Evolutionary conservation across 53 echinoderm and acorn worm genomes (phyloP).

Genomic region (Zoroaster sp.): DNA sequence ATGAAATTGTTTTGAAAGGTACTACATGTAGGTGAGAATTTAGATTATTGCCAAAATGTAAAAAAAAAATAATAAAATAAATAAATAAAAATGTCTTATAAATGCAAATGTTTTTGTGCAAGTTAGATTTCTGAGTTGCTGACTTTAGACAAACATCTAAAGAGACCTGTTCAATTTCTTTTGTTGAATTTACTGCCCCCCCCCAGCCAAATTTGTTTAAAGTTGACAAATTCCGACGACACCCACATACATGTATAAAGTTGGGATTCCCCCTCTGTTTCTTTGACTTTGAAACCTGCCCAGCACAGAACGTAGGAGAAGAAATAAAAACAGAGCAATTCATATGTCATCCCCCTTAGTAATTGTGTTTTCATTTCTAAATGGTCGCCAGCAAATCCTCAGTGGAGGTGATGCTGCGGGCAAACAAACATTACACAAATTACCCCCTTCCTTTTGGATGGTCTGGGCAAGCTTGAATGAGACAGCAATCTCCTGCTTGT

Average conservation of each 20-base stretch:
- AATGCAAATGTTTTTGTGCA: neutral
- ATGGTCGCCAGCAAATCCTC: conserved; percentile 42
- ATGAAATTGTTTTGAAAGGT: too few species aligned
- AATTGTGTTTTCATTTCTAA: conserved; percentile 59
- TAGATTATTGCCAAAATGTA: too few species aligned
- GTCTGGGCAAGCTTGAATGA: neutral
- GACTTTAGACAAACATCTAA: neutral
- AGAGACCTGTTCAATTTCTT: neutral
- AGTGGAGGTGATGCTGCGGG: neutral
- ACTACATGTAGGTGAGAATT: too few species aligned
- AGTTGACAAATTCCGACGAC: neutral
- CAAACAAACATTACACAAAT: conserved; percentile 53
- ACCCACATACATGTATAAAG: neutral
- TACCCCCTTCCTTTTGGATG: conserved; percentile 16
- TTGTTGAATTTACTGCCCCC: neutral
- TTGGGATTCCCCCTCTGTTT: neutral
- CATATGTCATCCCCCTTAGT: conserved; percentile 49
- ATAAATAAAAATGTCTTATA: too few species aligned
- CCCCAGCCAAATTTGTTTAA: neutral
- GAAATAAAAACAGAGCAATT: conserved; percentile 6
- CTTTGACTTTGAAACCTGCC: neutral
- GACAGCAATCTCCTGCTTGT: conserved; percentile 16
- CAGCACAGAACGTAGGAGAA: neutral
- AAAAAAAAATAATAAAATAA: too few species aligned
- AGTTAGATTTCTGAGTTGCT: neutral